Evolutionary conservation across 2,113 vertebrate species (phyloP).

Genomic region (Chrysochloris asiatica): DNA sequence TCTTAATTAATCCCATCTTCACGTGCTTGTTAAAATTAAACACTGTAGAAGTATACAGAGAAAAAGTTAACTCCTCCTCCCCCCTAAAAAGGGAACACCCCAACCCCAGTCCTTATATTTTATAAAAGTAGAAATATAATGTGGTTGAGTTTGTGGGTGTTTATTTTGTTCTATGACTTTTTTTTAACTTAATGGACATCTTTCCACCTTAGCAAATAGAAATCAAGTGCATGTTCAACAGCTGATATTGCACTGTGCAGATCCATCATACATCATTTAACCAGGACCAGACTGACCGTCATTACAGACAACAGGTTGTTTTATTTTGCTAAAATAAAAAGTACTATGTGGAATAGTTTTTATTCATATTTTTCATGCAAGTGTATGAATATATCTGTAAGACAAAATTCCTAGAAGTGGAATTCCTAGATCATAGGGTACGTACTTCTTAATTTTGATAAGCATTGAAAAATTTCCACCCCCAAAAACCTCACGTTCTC

Average conservation of each 20-base stretch:
- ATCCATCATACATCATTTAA: neutral
- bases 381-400: neutral
- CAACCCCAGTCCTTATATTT: neutral
- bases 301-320: neutral
- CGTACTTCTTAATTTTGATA: conserved; percentile 11
- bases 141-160: neutral
- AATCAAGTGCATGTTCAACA: neutral
- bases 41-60: neutral
- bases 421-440: neutral
- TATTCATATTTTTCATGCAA: conserved; percentile 14
- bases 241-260: neutral
- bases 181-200: neutral
- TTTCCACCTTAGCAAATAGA: conserved; percentile 29
- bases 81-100: neutral
- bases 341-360: conserved; percentile 5
- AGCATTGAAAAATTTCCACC: neutral
- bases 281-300: neutral
- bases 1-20: conserved; percentile 16
- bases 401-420: neutral
- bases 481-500: conserved; percentile 11
- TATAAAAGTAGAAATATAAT: conserved; percentile 1
- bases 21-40: conserved; percentile 15
- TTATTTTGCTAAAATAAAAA: neutral
- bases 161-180: neutral
- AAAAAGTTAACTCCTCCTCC: neutral